A percentile compares a stretch with the other conserved stretches of the same genome.
phyloP scores from a whole-genome alignment of 1,140 invertebrate species.

The Lutraria rhynchaena region DNA sequence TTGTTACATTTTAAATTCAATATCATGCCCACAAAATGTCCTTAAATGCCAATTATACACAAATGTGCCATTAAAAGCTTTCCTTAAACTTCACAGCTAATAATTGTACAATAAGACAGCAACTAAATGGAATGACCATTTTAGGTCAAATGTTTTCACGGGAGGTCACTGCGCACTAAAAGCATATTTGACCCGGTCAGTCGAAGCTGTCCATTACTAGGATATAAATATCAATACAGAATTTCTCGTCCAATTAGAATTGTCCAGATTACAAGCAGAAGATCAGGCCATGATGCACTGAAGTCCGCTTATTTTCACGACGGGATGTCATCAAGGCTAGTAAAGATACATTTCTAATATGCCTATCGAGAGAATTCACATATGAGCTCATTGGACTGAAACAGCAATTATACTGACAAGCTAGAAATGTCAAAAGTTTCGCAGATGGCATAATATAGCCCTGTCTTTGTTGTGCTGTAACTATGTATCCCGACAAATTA shows the following conservation, averaged over 20 bases:
- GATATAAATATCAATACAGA: slow-evolving; percentile 49
- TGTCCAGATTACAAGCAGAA: slow-evolving; percentile 4
- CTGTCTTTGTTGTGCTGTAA: slow-evolving; percentile 23
- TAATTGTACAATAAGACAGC: too few species aligned
- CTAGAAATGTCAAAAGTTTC: slow-evolving; percentile 40
- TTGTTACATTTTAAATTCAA: too few species aligned
- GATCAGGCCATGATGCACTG: slow-evolving; percentile 37
- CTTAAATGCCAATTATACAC: too few species aligned
- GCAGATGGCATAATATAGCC: slow-evolving; percentile 34
- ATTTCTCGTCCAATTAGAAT: slow-evolving; percentile 48
- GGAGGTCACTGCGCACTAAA: slow-evolving; percentile 54
- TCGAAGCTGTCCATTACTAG: slow-evolving; percentile 36
- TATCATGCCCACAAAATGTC: too few species aligned
- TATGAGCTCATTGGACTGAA: neutral
- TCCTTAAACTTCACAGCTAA: too few species aligned
- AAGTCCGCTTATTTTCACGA: slow-evolving; percentile 46
- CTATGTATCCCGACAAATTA: slow-evolving; percentile 25
- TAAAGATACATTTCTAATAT: slow-evolving; percentile 41
- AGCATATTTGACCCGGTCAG: slow-evolving; percentile 49
- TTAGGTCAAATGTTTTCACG: slow-evolving; percentile 35
- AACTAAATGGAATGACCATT: slow-evolving; percentile 21
- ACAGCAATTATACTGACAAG: slow-evolving; percentile 43
- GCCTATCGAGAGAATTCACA: slow-evolving; percentile 24
- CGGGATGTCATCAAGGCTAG: slow-evolving; percentile 28
- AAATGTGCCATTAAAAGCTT: too few species aligned